Evolutionary conservation across 2,113 vertebrate species (phyloP), one percentile per base, ranked within the genome.

Genomic region (Pandion haliaetus): DNA sequence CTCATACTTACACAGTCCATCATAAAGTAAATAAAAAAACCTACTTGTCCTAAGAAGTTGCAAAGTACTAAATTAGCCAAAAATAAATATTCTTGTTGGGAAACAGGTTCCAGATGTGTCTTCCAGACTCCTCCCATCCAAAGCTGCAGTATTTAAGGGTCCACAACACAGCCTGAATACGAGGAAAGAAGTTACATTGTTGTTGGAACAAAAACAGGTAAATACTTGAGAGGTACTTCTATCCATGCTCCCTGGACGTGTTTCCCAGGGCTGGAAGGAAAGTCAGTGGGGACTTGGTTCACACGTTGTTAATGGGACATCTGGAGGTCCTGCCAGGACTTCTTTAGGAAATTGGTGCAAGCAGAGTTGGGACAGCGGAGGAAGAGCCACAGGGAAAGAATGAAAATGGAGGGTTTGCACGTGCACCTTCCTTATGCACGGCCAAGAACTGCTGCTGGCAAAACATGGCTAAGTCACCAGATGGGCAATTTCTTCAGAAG

Each of bases 11-110:
- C 74, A 62, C 63, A 81, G 76, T 9, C 47, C 45, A 12, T 58
- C 63, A 25, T 25, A 69, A 92, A 95, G 67, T 82, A 95, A 92
- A 95, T 6, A 32, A 78, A 95, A 80, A 65, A 71, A 28, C n/a
- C 44, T 36, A 52, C 61, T 58, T 58, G 5, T 65, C 88, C 69
- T 61, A 87, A 86, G 76, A 69, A 82, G 69, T 10, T 72, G 59
- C 26, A 40, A 86, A 52, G 83, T 38, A 82, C 74, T 88, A 89
- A 91, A 92, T 86, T 57, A 82, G 34, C 25, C 59, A 36, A 96
- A 95, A 95, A 78, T 44, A 86, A 92, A 92, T 59, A 40, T 81
- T 88, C 57, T n/a, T 70, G 63, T 57, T 21, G 24, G 59, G 23
- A 92, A 96, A 88, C 16, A 67, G 21, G 72, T 25, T 81, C 80